Evolutionary conservation across 2,113 vertebrate genomes (phyloP), one percentile per base, ranked within the genome.

Genomic region (Rafetus swinhoei): DNA sequence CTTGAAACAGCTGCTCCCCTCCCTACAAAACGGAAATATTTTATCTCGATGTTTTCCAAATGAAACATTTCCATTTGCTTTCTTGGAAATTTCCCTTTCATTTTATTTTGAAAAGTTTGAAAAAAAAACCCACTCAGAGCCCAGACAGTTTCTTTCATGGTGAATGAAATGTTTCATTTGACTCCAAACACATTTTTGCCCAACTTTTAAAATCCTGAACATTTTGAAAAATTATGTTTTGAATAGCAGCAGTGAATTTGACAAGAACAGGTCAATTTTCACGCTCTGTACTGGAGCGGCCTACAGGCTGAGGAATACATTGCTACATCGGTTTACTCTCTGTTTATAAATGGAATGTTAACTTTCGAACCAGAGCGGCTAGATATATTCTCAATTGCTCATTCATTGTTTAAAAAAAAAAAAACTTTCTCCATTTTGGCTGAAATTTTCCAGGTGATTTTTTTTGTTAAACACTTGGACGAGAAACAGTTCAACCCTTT

Each of bases 261-360:
- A 80, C 0, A 0, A 86, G 5, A 27, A 85, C 57, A 72, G 7
- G 14, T 22, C 25, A 52, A 54, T 13, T 85, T 79, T 45, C 6
- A 19, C 62, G 57, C 45, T 0, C 1, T 35, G 35, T 45, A 5
- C 7, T 5, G 8, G 6, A 2, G 0, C 29, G 62, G 85, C 45
- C 55, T 50, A 8, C 1, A 1, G 77, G 4, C 9, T 81, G 82
- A 21, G 54, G 57, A n/a, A 85, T 74, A 55, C 65, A 10, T 50
- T 2, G 32, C 79, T 39, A n/a, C 74, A 21, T 55, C 52, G 55
- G 69, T 56, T 10, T 0, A 0, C 12, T 1, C 10, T 1, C 0
- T 0, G 29, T 8, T 14, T 32, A 32, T 54, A 54, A n/a, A n/a
- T 5, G 25, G 59, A 72, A 35, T 16, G 18, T 16, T 72, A 72